Evolutionary conservation across 2,888 invertebrate genomes (phyloP).

Genomic region (Nephrotoma appendiculata): DNA sequence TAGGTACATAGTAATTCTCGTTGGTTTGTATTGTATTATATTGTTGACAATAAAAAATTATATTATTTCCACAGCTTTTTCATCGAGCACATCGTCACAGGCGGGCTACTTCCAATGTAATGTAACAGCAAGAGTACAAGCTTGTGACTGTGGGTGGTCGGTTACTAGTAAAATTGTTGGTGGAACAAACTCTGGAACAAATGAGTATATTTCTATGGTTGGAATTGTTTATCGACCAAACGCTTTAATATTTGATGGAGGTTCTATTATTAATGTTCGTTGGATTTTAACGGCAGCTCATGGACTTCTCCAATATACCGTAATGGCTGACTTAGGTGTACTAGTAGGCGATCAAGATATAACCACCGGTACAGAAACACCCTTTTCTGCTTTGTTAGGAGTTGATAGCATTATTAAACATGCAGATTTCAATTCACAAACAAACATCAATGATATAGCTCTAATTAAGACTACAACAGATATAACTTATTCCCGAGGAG

Average conservation of each 20-base stretch:
- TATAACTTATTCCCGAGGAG: conserved; percentile 35
- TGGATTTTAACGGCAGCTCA: conserved; percentile 40
- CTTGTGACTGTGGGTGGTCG: conserved; percentile 29
- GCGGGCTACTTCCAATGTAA: background rate
- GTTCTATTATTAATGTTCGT: conserved; percentile 29
- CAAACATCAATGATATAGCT: conserved; percentile 37
- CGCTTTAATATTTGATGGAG: conserved; percentile 32
- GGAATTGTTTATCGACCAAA: conserved; percentile 31
- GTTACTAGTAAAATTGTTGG: conserved; percentile 36
- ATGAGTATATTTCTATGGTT: conserved; percentile 45
- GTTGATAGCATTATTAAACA: conserved; percentile 32
- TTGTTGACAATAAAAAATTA: background rate
- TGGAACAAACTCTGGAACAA: conserved; percentile 35
- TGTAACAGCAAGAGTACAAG: conserved; percentile 12
- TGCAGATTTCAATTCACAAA: conserved; percentile 20
- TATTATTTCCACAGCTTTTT: background rate
- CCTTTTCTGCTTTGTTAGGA: conserved; percentile 29
- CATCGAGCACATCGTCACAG: background rate
- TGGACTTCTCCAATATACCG: conserved; percentile 23
- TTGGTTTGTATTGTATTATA: background rate
- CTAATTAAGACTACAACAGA: conserved; percentile 28
- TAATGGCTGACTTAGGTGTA: conserved; percentile 20
- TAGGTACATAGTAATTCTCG: background rate
- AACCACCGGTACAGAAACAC: conserved; percentile 15
- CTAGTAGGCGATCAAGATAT: conserved; percentile 39